Evolutionary conservation across 2,797 vertebrate genomes (phyloP), one percentile per base, ranked within the genome.

Genomic region (Sebastolobus alascanus): DNA sequence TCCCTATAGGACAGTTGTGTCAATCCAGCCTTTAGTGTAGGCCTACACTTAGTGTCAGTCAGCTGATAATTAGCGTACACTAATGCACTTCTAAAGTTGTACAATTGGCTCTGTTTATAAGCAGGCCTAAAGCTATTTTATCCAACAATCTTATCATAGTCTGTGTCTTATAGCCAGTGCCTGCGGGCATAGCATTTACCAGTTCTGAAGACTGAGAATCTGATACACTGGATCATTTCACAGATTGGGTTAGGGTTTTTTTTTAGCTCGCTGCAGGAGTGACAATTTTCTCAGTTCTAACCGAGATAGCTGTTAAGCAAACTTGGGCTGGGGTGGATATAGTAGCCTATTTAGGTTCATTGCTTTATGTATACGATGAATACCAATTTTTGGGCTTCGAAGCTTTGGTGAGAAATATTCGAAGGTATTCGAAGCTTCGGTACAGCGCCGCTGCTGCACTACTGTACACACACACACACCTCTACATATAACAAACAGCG

Each of bases 181-280:
- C 31, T 35, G 10, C 18, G 20, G 59, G 56, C 14, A 31, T 3
- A 33, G 58, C 29, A 60, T 31, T 60, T 31, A 60, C 29, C 18
- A 54, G 18, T 54, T 40, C n/a, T 31, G 7, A 68, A 4, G 31
- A 68, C 3, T 66, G 12, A 43, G 5, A 64, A 16, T 74, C 31
- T 68, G 46, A 69, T 33, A 29, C 6, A 52, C 5, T 50, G 29
- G 35, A 56, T 56, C 3, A 54, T 65, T 75, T 75, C 31, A 59
- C 0, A 71, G 37, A 29, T 46, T 29, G 8, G 9, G 16, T 20
- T 16, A 18, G 8, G 16, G 8, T 2, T 20, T 12, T 8, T n/a
- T 29, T 50, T 8, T 33, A 9, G 25, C 8, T 9, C 22, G 18
- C 11, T 67, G 6, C 9, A 67, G 10, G 27, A 33, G 9, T 7